Base-by-base conservation (phyloP, 37 sponge, comb jelly and placozoan species). In the Aphrocallistes beatrix region DNA sequence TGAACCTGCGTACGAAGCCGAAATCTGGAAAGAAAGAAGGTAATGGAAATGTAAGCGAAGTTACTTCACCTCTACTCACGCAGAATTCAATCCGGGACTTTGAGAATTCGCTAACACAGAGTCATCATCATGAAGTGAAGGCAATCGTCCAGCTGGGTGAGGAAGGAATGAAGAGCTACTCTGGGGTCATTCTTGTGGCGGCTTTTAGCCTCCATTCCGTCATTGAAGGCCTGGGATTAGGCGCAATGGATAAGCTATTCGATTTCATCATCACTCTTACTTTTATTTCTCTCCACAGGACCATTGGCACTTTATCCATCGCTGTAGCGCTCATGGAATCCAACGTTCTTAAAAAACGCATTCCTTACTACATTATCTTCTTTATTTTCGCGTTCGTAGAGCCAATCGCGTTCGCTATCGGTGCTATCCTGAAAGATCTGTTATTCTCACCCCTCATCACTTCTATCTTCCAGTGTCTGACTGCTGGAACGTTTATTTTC, bases 211-310 rank as follows among this genome's bases (percentile, higher is more conserved):
- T 60, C 6, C 75, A 60, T 60, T 60, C 75, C n/a, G 75, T 60
- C 3, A 60, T 60, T 25, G 75, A 60, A 60, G 75, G 75, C 6
- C 34, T 60, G 17, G 75, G 75, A 19, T 60, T 60, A 30, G 75
- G 75, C 3, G 25, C 75, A 3, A 60, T 60, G 75, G 75, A 60
- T 28, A 60, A 3, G 17, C 25, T 60, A 13, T 60, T 60, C n/a
- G 75, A 60, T 60, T 60, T 60, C 34, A 6, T 30, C 8, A 30
- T 60, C 25, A 60, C 75, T 8, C 21, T 60, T 3, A 30, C 34
- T 60, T 60, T 60, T 30, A 60, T 60, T 60, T 60, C 75, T 60
- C 75, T 60, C 25, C 75, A 60, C 75, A 60, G 75, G n/a, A 60
- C 75, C 3, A 60, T 60, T 30, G 75, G 75, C n/a, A 60, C 75